Base-by-base conservation (phyloP, 2,888 invertebrate genomes). In the Synergus gifuensis region DNA sequence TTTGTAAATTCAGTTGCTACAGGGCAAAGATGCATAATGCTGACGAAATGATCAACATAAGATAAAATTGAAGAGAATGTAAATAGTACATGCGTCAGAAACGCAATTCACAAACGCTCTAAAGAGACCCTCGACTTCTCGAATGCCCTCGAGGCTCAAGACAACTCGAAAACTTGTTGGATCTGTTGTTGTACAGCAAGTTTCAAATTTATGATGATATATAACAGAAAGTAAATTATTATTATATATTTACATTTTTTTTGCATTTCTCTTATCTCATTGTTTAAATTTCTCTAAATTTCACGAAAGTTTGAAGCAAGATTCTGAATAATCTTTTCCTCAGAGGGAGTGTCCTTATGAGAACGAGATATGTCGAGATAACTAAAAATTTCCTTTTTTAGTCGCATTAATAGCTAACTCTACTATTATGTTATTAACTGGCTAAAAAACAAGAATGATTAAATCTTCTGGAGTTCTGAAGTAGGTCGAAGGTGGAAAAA, bases 131-230 rank as follows among this genome's bases (percentile, higher is more conserved):
- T 46, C 8, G 12, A 69, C 18, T 28, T 49, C 54, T 54, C 36
- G n/a, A 54, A 73, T 73, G 73, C 73, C 73, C 73, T 36, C 16
- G 36, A 54, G 73, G 54, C 73, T 36, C 16, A n/a, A 54, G 73
- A 73, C 49, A 54, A 49, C 36, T 73, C n/a, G 69, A 49, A 69
- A 69, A 28, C 16, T 69, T 46, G 49, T 69, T 36, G 4, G 16
- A 7, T 73, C 49, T 73, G 49, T 16, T n/a, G 9, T 54, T 11
- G n/a, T 28, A 22, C 11, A 73, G 54, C 28, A 54, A 54, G 54
- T 28, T 36, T 36, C 36, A 36, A 54, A 73, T 28, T 66, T 66
- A 16, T 54, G 22, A 28, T 49, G 16, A 69, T 69, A 28, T 49
- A 36, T 73, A 54, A 54, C n/a, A 46, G 28, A 36, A 73, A 54